Percentiles rank a stretch among this genome's conserved stretches.
These are phyloP conservation scores for Silurus lanzhouensis DNA, from an alignment of 2,797 vertebrate genomes.

Conservation along the genomic window DNA sequence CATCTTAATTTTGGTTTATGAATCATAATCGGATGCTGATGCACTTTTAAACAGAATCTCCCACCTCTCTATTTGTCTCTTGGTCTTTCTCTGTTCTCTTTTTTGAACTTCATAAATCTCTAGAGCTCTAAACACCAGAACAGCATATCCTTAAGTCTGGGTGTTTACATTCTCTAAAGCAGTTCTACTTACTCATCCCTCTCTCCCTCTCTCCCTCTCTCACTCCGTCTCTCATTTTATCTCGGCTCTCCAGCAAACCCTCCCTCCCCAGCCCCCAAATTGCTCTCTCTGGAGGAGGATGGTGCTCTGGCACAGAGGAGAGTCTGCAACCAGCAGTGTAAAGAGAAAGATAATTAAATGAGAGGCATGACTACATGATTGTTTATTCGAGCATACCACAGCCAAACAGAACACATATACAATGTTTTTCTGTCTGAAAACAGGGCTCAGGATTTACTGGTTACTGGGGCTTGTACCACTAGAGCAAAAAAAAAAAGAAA, in stretches of 20 bases:
- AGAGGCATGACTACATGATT: constrained; percentile 31
- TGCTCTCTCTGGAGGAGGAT: constrained; percentile 47
- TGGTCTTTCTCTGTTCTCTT: background rate
- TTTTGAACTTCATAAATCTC: constrained; percentile 51
- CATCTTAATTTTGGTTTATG: background rate
- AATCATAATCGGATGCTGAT: background rate
- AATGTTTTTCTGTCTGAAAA: constrained; percentile 8
- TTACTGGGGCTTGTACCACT: background rate
- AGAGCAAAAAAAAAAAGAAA: too few relatives aligned
- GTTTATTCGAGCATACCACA: constrained; percentile 32
- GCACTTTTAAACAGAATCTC: background rate
- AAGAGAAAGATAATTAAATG: constrained; percentile 38
- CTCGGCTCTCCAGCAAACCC: constrained; percentile 8
- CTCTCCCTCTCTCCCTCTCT: constrained; percentile 31
- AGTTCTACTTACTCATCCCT: constrained; percentile 37
- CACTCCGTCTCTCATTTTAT: constrained; percentile 17
- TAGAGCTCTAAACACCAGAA: constrained; percentile 51
- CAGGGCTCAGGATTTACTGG: background rate
- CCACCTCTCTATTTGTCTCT: constrained; percentile 2
- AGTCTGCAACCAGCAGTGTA: constrained; percentile 36
- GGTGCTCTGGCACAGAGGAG: constrained; percentile 40
- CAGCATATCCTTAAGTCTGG: constrained; percentile 47
- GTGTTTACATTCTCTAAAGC: constrained; percentile 56
- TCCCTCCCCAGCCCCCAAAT: background rate
- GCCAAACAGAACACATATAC: constrained; percentile 19